Base-by-base conservation (phyloP, 2,113 vertebrate genomes). In the Phylloscopus trochiloides region DNA sequence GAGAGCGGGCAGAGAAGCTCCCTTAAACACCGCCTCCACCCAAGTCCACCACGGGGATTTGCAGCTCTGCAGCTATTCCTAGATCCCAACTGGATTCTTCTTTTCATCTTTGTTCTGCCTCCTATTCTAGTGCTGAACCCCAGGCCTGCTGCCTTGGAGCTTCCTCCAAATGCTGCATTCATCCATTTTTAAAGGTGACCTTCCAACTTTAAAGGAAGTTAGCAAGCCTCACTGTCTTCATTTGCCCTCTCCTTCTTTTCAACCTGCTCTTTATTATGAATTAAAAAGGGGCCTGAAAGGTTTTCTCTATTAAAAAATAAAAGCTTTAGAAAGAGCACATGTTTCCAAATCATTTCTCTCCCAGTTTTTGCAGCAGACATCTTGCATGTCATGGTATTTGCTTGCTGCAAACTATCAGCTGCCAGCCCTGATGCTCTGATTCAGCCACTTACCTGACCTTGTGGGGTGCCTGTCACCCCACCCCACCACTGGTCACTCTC, bases 111-210 rank as follows among this genome's bases (percentile, higher is more conserved):
- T 93, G 68, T 74, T 95, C 94, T 80, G 63, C 70, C 86, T 95
- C 75, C 59, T 84, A 71, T 93, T 96, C 92, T 90, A 77, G 93
- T 36, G 72, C 96, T 67, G 73, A 92, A 93, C 90, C 90, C 90
- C 83, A 92, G 88, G 96, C 79, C 76, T 93, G 79, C 93, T 95
- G 90, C 90, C 92, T 95, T 42, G 68, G 75, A 96, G 83, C 90
- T 77, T 65, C 82, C 65, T 97, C 94, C 93, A 52, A 86, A 92
- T 4, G 10, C 79, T 75, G 75, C 79, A 80, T 81, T 96, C 93
- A 97, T 96, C 43, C 95, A 96, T 97, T 96, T 97, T 96, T 96
- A 97, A 96, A 97, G 90, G 85, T 95, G 94, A 96, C 92, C 96
- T 95, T 96, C 88, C 92, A 92, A 54, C 92, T 96, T 96, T 92